Base-by-base conservation (phyloP, 2,113 vertebrate genomes). In the Galeopterus variegatus region DNA sequence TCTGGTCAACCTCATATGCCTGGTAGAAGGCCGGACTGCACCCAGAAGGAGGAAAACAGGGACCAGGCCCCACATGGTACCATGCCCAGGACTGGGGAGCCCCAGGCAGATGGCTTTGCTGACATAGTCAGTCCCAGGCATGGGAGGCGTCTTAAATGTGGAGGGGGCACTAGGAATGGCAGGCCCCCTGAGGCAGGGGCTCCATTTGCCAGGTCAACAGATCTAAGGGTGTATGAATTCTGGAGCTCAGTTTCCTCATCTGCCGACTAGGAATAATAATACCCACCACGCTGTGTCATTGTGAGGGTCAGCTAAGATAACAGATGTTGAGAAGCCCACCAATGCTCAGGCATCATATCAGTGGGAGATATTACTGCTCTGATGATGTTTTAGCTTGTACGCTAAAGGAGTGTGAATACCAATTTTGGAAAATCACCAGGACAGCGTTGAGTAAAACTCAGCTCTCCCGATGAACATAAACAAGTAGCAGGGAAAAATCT, bases 201-300 rank as follows among this genome's bases (percentile, higher is more conserved):
- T 14, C 52, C 36, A 3, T 41, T 23, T 52, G 19, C 9, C 10
- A 5, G 17, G 26, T 15, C 12, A 3, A 36, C 60, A 41, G 52
- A 18, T 69, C 41, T 36, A 31, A 41, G 54, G 33, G 45, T 1
- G 45, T 10, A 10, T 2, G 1, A 15, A 56, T 56, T 19, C n/a
- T 10, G 15, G 19, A 33, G 6, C 54, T 89, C 45, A 1, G 36
- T 72, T 33, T 67, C 62, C 5, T 28, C 54, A 33, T 60, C 83
- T 36, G 72, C 5, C 50, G 14, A 6, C 2, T 5, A 17, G 65
- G 36, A 81, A 36, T 8, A 5, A 17, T 60, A 7, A 54, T 0
- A 0, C 9, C 82, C 45, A 12, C 14, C 15, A 1, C n/a, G 1
- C 7, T 0, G 11, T 15, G 52, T 60, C 83, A 3, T 5, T 1